Base-by-base conservation (phyloP, 53 echinoderm and acorn worm genomes). In the Holothuria leucospilota region DNA sequence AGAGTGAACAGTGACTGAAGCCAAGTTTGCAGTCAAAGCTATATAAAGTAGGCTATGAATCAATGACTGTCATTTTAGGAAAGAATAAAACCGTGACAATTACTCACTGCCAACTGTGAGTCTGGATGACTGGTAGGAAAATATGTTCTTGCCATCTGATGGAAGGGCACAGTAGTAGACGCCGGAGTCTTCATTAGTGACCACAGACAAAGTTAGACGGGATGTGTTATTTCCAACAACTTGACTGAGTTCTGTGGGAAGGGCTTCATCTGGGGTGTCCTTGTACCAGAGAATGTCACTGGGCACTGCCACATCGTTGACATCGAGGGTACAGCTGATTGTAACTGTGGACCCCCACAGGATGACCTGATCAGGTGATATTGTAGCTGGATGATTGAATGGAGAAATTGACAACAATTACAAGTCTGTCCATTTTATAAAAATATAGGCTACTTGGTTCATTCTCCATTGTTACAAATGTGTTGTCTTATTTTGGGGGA, bases 101-200 rank as follows among this genome's bases (percentile, higher is more conserved):
- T 51, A 81, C 81, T 81, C 20, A 81, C 81, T 62, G 38, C 81
- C 81, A 34, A 81, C 61, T 24, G 34, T 12, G 16, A 81, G 21
- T 34, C 81, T 60, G 9, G 81, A 81, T 5, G 81, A 59, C 81
- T 81, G 60, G 21, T 28, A 81, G 15, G 52, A 13, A 13, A 58
- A 13, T 21, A 38, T 38, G 30, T 81, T 59, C 81, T 81, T 81
- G 60, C 81, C 81, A 59, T 81, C 81, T 2, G 81, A 81, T 30
- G 81, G 81, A 24, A 81, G 61, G 40, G 81, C 81, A 29, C 81
- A 81, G 81, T 81, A 81, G 62, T 81, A 81, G 39, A 60, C 62
- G 34, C 81, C 61, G 21, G 61, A 29, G 39, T 81, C 81, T 29
- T 81, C 62, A 39, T 59, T 21, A 39, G 81, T 81, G 16, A 81